phyloP scores from a whole-genome alignment of 2,113 vertebrate genomes.

The Dinomys branickii region DNA sequence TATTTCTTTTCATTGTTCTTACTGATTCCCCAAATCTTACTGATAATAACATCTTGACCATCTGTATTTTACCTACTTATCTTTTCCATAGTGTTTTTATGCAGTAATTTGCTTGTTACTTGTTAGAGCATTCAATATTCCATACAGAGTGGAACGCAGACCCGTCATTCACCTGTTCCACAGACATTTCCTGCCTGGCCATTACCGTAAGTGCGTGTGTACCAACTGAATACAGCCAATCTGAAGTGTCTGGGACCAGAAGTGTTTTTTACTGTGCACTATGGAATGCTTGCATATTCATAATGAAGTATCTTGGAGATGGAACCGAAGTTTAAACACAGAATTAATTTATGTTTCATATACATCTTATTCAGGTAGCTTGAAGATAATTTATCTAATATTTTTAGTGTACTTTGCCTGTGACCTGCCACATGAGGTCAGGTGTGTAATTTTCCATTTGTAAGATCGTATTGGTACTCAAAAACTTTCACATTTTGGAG shows the following conservation, averaged over 20 bases:
- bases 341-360: background rate
- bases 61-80: background rate
- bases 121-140: background rate
- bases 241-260: background rate
- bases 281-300: background rate
- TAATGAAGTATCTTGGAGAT: background rate
- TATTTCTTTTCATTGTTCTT: slow-evolving; percentile 7
- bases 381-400: background rate
- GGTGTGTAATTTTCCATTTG: background rate
- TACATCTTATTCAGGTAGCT: background rate
- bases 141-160: background rate
- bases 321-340: background rate
- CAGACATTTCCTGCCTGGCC: background rate
- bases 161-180: background rate
- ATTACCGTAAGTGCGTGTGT: background rate
- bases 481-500: background rate
- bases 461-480: background rate
- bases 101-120: background rate
- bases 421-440: background rate
- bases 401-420: background rate
- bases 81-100: background rate
- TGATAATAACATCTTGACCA: no score
- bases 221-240: background rate
- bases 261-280: background rate
- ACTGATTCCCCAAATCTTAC: slow-evolving; percentile 26